Evolutionary conservation across 92 coral and sea anemone genomes (phyloP), one percentile per base, ranked within the genome.

Genomic region (Plumapathes pennacea): DNA sequence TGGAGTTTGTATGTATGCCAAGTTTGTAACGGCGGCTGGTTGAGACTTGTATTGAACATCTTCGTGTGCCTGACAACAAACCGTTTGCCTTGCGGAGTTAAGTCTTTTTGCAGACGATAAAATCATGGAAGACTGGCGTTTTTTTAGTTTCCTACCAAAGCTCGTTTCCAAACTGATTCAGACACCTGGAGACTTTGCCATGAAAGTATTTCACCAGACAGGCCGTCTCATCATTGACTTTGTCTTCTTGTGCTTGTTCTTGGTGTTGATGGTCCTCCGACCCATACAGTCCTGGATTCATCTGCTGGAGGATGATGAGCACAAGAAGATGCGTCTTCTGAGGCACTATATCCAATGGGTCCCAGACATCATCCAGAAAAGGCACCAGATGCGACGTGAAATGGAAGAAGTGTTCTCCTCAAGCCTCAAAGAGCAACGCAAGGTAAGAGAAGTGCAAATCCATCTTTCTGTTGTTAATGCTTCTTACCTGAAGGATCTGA

Each of bases 241-340:
- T 8, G 77, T 88, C 26, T 92, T 92, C 69, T 10, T 92, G 21
- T 41, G 85, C 15, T 55, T 92, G 76, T 92, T 92, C 12, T 25
- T 89, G 46, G 62, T 89, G 11, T 76, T 92, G 52, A 72, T 92
- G 90, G 76, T 90, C 59, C 56, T 92, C 43, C 80, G 96, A 59
- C 98, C 98, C 38, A 64, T 89, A 4, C 89, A 85, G 46, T 80
- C 97, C 13, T 92, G 98, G 98, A 94, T 92, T 11, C 96, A 87
- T 56, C 71, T 92, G 13, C 50, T 92, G 45, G 98, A 92, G 44
- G 96, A 92, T 23, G 98, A 89, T 46, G 94, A 92, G 18, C 98
- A 92, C 47, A 76, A 73, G 31, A 85, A 83, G 59, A 71, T 69
- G 44, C 89, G 98, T 27, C 70, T 84, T 25, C 72, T 92, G 21